A percentile compares a stretch with the other conserved stretches of the same genome.
Conservation (phyloP, 2,888 invertebrate genomes). For the Sphaerophoria taeniata region DNA sequence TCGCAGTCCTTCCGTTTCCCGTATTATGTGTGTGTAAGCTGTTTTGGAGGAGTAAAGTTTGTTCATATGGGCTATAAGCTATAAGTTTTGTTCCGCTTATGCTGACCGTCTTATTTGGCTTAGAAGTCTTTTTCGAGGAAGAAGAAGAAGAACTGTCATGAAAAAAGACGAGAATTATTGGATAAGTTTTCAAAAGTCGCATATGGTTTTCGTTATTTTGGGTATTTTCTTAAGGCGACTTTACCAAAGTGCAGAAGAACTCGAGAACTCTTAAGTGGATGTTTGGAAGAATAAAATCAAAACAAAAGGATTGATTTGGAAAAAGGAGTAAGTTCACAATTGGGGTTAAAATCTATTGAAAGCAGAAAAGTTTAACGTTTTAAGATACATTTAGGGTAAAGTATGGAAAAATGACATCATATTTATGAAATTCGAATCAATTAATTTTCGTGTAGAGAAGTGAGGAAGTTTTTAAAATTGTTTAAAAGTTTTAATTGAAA, state of each 20-base stretch:
- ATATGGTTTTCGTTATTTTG: slow-evolving; percentile 65
- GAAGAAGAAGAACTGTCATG: not conserved
- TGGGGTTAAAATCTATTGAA: too few relatives aligned
- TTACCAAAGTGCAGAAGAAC: slow-evolving; percentile 47
- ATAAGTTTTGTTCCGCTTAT: slow-evolving; percentile 58
- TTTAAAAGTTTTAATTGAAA: too few relatives aligned
- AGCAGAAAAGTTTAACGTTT: too few relatives aligned
- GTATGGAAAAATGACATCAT: too few relatives aligned
- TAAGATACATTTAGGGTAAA: too few relatives aligned
- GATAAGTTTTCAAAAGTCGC: slow-evolving; percentile 67
- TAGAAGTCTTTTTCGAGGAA: slow-evolving; percentile 24
- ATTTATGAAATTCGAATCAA: too few relatives aligned
- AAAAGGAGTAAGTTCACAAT: too few relatives aligned
- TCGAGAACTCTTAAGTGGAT: slow-evolving; percentile 27
- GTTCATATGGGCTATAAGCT: slow-evolving; percentile 35
- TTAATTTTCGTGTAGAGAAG: too few relatives aligned
- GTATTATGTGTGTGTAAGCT: too few relatives aligned
- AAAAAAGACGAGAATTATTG: slow-evolving; percentile 60
- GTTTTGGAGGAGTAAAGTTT: slow-evolving; percentile 51
- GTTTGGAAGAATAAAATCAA: slow-evolving; percentile 23
- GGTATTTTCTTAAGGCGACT: slow-evolving; percentile 35
- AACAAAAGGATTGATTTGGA: slow-evolving; percentile 19
- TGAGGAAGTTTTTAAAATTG: too few relatives aligned
- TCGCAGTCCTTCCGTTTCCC: slow-evolving; percentile 48
- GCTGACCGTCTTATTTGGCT: slow-evolving; percentile 63